phyloP scores from a whole-genome alignment of 2,797 vertebrate genomes.

The Cygnus olor region DNA sequence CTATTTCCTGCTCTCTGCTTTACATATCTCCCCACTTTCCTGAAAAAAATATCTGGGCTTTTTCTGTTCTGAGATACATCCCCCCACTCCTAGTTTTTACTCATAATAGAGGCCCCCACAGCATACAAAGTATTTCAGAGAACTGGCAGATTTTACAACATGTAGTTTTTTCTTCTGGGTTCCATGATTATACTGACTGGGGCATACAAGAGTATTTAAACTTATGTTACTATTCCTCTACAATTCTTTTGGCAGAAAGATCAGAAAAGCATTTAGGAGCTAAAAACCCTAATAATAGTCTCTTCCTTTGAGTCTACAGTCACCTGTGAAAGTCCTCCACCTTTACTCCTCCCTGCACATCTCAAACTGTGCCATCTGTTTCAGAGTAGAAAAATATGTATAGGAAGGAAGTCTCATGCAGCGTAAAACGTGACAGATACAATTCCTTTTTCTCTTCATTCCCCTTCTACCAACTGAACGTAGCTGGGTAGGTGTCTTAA shows the following conservation, averaged over 20 bases:
- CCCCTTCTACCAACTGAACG: neutral
- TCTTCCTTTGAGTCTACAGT: neutral
- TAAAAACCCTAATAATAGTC: neutral
- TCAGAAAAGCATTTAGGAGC: neutral
- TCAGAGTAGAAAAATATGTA: neutral
- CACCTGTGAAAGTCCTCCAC: neutral
- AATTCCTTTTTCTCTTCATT: neutral
- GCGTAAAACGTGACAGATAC: rapidly evolving
- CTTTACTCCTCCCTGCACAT: neutral
- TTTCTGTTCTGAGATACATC: neutral
- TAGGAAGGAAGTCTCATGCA: neutral
- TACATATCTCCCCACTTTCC: neutral
- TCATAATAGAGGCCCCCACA: too few relatives aligned
- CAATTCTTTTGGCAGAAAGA: neutral
- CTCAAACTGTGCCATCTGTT: neutral
- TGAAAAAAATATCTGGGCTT: neutral
- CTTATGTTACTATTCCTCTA: neutral
- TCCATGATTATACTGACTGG: neutral
- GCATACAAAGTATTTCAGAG: neutral
- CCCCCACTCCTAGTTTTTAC: neutral
- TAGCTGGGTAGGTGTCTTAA: neutral
- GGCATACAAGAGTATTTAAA: neutral
- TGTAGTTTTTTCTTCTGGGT: neutral
- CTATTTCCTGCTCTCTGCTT: neutral
- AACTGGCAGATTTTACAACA: neutral